Evolutionary conservation across 2,797 vertebrate species (phyloP).

Genomic region (Myripristis jacobus): DNA sequence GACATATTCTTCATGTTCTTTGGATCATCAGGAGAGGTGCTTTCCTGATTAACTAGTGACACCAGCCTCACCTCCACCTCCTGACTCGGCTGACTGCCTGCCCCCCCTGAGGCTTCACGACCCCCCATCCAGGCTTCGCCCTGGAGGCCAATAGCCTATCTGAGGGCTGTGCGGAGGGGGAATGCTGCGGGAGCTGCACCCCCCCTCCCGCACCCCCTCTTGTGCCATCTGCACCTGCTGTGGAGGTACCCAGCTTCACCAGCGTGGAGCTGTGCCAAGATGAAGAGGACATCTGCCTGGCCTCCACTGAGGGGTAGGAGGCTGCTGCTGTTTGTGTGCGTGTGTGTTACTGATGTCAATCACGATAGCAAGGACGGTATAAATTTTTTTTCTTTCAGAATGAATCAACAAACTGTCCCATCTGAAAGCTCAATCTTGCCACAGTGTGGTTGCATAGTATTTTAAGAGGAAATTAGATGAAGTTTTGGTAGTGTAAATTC

Average conservation of each 20-base stretch:
- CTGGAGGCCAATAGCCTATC: constrained; percentile 79
- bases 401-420: neutral
- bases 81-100: constrained; percentile 19
- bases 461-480: too few relatives aligned
- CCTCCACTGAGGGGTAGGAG: constrained; percentile 76
- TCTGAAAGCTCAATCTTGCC: too few relatives aligned
- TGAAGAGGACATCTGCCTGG: constrained; percentile 66
- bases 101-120: constrained; percentile 33
- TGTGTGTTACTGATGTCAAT: neutral
- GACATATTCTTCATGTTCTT: constrained; percentile 9
- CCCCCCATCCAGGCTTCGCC: constrained; percentile 54
- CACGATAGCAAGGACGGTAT: neutral
- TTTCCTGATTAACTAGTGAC: constrained; percentile 25
- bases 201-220: constrained; percentile 60
- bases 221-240: constrained; percentile 52
- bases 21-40: constrained; percentile 27
- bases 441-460: neutral
- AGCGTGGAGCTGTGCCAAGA: constrained; percentile 74
- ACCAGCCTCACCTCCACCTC: neutral
- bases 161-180: constrained; percentile 75
- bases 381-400: neutral
- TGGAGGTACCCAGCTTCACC: constrained; percentile 66
- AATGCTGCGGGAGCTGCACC: constrained; percentile 73
- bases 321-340: neutral
- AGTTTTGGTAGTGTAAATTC: too few relatives aligned